Evolutionary conservation across 2,797 vertebrate species (phyloP).

Genomic region (Pseudochirops corinnae): DNA sequence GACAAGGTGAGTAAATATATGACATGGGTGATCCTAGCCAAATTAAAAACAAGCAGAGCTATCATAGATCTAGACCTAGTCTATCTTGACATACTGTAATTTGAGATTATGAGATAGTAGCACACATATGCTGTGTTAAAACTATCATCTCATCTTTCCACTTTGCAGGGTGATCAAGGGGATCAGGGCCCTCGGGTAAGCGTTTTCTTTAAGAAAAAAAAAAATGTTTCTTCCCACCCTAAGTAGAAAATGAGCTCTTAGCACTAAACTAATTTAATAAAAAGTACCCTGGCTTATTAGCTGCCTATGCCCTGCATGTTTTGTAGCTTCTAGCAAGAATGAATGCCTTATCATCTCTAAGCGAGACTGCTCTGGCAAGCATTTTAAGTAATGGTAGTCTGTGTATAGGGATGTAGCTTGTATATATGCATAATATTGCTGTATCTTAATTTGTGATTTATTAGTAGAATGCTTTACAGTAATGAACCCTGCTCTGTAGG

Average conservation of each 20-base stretch:
- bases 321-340: slow-evolving; percentile 81
- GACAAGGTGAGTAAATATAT: slow-evolving; percentile 93
- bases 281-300: slow-evolving; percentile 80
- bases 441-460: slow-evolving; percentile 23
- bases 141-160: slow-evolving; percentile 86
- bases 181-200: slow-evolving; percentile 99
- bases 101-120: slow-evolving; percentile 78
- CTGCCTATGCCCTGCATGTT: slow-evolving; percentile 83
- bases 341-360: slow-evolving; percentile 60
- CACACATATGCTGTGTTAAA: slow-evolving; percentile 84
- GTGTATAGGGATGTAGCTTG: background rate
- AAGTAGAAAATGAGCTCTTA: slow-evolving; percentile 80
- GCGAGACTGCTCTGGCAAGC: slow-evolving; percentile 63
- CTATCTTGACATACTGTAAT: slow-evolving; percentile 24
- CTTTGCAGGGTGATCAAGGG: slow-evolving; percentile 98
- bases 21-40: slow-evolving; percentile 47
- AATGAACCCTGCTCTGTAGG: slow-evolving; percentile 12
- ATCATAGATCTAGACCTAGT: background rate
- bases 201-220: slow-evolving; percentile 78
- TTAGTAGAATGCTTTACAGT: slow-evolving; percentile 17
- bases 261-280: slow-evolving; percentile 76
- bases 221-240: slow-evolving; percentile 84
- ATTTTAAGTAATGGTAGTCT: slow-evolving; percentile 1
- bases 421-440: background rate
- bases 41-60: slow-evolving; percentile 41